Evolutionary conservation across 2,113 vertebrate species (phyloP), one percentile per base, ranked within the genome.

Genomic region (Platichthys flesus): DNA sequence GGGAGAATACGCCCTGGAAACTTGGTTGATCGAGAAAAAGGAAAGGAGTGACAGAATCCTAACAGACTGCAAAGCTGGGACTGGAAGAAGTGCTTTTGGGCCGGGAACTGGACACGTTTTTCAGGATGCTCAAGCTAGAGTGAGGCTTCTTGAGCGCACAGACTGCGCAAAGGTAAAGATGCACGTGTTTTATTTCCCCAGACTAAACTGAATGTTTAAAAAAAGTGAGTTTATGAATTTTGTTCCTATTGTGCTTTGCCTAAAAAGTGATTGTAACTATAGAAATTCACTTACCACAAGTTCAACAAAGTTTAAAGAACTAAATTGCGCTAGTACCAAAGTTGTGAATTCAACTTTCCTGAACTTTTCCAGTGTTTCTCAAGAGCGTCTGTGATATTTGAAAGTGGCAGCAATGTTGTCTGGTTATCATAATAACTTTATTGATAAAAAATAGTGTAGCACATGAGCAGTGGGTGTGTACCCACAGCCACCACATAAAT

Each of bases 41-140:
- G 63, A 86, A 88, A 88, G 83, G 77, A 83, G 83, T 86, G 78
- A 83, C 84, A 89, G 67, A 90, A 71, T 86, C 70, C 74, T 82
- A 51, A 61, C 78, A 90, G 76, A 86, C 82, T 79, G 74, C 68
- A 28, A 81, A 74, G 87, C 79, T 91, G 83, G 76, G 85, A 31
- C 31, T 31, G 31, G 31, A 71, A 78, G 86, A 88, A 76, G 89
- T 52, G 84, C 81, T 88, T 87, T 91, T 88, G 90, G 91, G 85
- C 86, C 86, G 88, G 56, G 92, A 78, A 89, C 87, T 84, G 80
- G 76, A 82, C 85, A 73, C 54, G 79, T 85, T 90, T 88, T 86
- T 80, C 79, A 94, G 89, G 94, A 95, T 95, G 94, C 94, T 93
- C 90, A 87, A 79, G 91, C 79, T 78, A 78, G 78, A 69, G 84